These are phyloP conservation scores for Hippoglossus hippoglossus DNA, from an alignment of 2,797 vertebrate genomes.

Conservation along the genomic window DNA sequence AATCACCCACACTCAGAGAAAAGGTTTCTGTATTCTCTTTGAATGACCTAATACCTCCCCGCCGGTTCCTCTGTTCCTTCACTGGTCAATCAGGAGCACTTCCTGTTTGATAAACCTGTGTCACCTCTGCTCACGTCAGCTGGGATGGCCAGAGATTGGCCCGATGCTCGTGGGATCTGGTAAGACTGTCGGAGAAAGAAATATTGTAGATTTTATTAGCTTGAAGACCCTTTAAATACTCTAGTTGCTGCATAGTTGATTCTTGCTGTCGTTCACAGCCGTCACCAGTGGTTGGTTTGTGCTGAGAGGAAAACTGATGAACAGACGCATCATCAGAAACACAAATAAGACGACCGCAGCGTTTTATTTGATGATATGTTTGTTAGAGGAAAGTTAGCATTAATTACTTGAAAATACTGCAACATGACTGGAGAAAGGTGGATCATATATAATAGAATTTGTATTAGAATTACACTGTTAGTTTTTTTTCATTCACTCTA, in stretches of 20 bases:
- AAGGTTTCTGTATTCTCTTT: constrained; percentile 2
- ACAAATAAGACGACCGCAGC: background rate
- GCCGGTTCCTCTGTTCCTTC: constrained; percentile 45
- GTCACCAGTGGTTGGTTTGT: no score
- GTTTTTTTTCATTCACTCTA: background rate
- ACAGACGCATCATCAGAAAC: no score
- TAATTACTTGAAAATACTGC: no score
- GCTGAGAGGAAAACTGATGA: no score
- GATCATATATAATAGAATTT: no score
- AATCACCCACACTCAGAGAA: constrained; percentile 4
- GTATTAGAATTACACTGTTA: background rate
- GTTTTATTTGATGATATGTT: no score
- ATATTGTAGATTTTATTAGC: constrained; percentile 13
- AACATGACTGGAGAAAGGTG: no score
- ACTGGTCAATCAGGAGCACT: constrained; percentile 88
- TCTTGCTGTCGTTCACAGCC: background rate
- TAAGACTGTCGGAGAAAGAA: constrained; percentile 51
- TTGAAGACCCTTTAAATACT: constrained; percentile 1
- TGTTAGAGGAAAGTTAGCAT: no score
- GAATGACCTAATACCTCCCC: constrained; percentile 21
- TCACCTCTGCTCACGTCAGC: constrained; percentile 92
- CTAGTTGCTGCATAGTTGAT: background rate
- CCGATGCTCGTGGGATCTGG: constrained; percentile 92
- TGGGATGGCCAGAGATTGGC: constrained; percentile 97
- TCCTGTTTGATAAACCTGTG: constrained; percentile 96